Evolutionary conservation across 2,113 vertebrate species (phyloP).

Genomic region (Callocephalon fimbriatum): DNA sequence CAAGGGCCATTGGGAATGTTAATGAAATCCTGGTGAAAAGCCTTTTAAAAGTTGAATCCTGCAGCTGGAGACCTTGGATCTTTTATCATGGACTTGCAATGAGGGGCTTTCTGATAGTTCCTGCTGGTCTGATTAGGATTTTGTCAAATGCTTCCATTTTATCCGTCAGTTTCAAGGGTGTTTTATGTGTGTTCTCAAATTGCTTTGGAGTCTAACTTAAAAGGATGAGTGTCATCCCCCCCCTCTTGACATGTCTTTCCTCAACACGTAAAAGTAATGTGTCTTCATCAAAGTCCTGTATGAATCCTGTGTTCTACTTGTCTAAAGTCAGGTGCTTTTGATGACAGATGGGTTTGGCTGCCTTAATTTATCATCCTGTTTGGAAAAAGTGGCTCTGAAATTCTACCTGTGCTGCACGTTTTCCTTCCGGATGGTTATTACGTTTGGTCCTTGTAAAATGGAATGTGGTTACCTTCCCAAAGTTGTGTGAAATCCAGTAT

Average conservation of each 20-base stretch:
- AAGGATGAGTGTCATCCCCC: not conserved
- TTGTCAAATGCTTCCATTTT: not conserved
- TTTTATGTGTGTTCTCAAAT: not conserved
- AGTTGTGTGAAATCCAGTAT: not conserved
- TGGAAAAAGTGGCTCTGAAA: not conserved
- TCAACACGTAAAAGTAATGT: not conserved
- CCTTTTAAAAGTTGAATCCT: not conserved
- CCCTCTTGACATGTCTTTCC: fast-evolving
- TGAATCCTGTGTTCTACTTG: not conserved
- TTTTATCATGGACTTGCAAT: not conserved
- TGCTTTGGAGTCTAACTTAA: not conserved
- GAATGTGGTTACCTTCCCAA: fast-evolving
- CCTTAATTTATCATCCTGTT: not conserved
- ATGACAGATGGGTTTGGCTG: not conserved
- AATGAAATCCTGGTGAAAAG: conserved; percentile 37
- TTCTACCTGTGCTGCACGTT: not conserved
- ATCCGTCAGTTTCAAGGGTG: fast-evolving
- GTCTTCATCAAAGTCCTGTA: not conserved
- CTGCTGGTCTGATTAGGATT: not conserved
- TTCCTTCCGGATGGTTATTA: not conserved
- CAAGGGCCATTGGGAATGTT: not conserved
- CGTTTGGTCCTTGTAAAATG: not conserved
- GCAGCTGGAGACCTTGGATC: not conserved
- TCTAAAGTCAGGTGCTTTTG: not conserved
- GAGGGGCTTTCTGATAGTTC: not conserved